These are phyloP conservation scores for Ectobius pallidus DNA, from an alignment of 2,888 invertebrate species.

Conservation along the genomic window DNA sequence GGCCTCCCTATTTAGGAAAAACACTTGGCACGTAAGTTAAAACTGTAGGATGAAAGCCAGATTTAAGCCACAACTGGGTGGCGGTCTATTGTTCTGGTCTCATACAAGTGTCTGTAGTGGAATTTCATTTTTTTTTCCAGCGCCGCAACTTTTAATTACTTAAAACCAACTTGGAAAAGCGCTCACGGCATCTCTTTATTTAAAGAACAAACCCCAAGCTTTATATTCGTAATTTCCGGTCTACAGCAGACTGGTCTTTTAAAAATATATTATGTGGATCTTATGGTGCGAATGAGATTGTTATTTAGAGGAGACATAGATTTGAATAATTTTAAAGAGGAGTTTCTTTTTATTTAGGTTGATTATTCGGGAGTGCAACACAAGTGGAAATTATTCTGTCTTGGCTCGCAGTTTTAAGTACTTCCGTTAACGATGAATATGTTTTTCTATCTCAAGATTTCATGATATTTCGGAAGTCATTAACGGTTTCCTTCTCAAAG, in stretches of 20 bases:
- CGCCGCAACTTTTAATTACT: constrained; percentile 1
- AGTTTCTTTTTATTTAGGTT: constrained; percentile 5
- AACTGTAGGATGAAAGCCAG: neutral
- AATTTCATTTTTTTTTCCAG: neutral
- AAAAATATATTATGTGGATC: neutral
- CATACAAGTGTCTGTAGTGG: neutral
- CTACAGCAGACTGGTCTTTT: constrained; percentile 3
- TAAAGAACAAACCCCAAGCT: neutral
- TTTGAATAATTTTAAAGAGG: neutral
- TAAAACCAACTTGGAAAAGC: constrained; percentile 16
- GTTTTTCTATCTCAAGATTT: constrained; percentile 37
- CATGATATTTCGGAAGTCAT: constrained; percentile 36
- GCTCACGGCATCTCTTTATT: neutral
- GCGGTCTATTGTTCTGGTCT: neutral
- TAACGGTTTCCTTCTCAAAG: constrained; percentile 35
- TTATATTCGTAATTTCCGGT: constrained; percentile 7
- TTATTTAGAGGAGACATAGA: neutral
- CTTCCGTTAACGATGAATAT: constrained; percentile 45
- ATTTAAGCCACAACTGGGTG: neutral
- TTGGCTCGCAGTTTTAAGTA: constrained; percentile 39
- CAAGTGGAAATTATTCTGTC: constrained; percentile 43
- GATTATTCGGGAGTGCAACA: neutral
- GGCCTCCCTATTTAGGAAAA: too few relatives aligned
- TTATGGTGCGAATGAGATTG: neutral
- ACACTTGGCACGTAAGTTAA: neutral